phyloP scores from a whole-genome alignment of 2,797 vertebrate genomes.

The Siniperca undulata region DNA sequence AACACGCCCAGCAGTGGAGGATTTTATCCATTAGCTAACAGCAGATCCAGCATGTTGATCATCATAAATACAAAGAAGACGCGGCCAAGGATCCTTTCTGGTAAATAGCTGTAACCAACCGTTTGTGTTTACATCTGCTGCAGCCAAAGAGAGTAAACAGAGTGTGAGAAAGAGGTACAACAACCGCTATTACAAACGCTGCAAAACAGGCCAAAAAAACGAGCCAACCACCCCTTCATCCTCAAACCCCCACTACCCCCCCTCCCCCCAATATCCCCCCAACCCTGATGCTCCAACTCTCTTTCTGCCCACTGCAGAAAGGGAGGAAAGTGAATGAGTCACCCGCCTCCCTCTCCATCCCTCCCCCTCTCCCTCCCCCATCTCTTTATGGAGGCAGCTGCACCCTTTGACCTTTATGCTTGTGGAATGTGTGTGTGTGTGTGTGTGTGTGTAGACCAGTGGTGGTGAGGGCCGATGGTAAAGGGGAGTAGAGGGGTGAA shows the following conservation, averaged over 20 bases:
- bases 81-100: constrained; percentile 57
- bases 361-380: constrained; percentile 57
- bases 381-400: constrained; percentile 87
- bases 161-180: constrained; percentile 73
- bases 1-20: constrained; percentile 22
- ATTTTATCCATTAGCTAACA: constrained; percentile 50
- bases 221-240: constrained; percentile 35
- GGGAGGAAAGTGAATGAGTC: constrained; percentile 80
- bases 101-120: constrained; percentile 70
- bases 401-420: constrained; percentile 87
- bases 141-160: constrained; percentile 77
- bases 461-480: constrained; percentile 47
- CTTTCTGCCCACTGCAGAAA: constrained; percentile 72
- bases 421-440: constrained; percentile 80
- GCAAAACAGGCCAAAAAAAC: constrained; percentile 55
- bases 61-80: constrained; percentile 66
- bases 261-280: constrained; percentile 18
- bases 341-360: constrained; percentile 59
- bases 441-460: constrained; percentile 52
- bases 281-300: constrained; percentile 49
- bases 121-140: constrained; percentile 75
- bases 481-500: constrained; percentile 57
- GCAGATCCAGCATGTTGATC: constrained; percentile 54
- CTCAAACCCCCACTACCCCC: background rate
- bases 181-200: constrained; percentile 57